These are phyloP conservation scores for Rhea pennata DNA, from an alignment of 2,113 vertebrate genomes.

Conservation along the genomic window DNA sequence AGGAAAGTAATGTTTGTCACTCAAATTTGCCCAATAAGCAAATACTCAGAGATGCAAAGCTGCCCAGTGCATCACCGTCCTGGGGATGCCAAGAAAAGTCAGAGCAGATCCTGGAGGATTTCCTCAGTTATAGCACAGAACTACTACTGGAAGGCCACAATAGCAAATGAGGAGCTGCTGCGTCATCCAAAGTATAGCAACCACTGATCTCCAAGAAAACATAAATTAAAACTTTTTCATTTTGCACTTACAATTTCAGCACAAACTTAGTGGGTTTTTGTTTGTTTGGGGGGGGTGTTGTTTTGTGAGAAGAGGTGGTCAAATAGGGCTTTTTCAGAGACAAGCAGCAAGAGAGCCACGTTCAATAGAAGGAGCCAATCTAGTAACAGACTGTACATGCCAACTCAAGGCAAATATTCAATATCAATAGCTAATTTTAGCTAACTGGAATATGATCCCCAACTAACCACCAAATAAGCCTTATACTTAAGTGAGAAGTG, in stretches of 20 bases:
- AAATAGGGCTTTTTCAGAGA: not conserved
- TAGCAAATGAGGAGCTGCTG: not conserved
- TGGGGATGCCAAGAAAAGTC: not conserved
- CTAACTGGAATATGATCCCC: not conserved
- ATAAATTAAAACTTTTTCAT: not conserved
- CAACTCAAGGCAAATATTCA: not conserved
- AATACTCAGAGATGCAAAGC: not conserved
- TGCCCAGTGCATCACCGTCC: not conserved
- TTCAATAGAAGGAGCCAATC: not conserved
- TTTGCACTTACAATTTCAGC: not conserved
- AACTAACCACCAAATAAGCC: not conserved
- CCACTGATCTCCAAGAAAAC: not conserved
- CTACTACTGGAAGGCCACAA: not conserved
- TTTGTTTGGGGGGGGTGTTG: not conserved
- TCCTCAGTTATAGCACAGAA: not conserved
- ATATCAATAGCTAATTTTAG: not conserved
- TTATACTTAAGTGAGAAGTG: accelerated
- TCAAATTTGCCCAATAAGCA: not conserved
- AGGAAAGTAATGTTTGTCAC: not conserved
- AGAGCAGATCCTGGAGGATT: not conserved
- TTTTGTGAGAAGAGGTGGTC: not conserved
- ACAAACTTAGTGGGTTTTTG: not conserved
- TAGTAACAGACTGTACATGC: accelerated
- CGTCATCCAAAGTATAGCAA: not conserved
- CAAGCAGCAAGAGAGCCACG: accelerated